Percentiles rank a stretch among this genome's conserved stretches.
phyloP scores from a whole-genome alignment of 2,888 invertebrate species.

The Ormyrus thymus region DNA sequence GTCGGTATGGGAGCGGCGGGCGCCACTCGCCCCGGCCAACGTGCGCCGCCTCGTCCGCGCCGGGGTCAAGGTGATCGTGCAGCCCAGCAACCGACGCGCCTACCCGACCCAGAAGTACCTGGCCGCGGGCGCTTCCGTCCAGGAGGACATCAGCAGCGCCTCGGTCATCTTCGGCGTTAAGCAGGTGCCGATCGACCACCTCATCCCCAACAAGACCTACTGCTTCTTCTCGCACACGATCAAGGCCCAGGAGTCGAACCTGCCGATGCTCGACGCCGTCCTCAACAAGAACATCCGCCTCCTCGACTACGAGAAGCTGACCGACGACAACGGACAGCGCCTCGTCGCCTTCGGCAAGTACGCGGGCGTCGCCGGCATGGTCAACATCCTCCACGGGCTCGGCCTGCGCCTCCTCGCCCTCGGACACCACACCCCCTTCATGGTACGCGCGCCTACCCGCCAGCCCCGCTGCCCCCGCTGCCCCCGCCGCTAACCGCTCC shows the following conservation, averaged over 20 bases:
- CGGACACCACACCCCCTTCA: slow-evolving; percentile 99
- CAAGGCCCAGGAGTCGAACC: slow-evolving; percentile 98
- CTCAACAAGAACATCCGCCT: slow-evolving; percentile 97
- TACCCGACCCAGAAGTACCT: slow-evolving; percentile 98
- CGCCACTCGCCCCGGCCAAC: slow-evolving; percentile 94
- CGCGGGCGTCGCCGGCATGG: slow-evolving; percentile 98
- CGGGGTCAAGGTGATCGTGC: slow-evolving; percentile 96
- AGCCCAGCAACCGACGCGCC: slow-evolving; percentile 97
- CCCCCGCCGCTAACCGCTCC: background rate
- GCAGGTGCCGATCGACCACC: slow-evolving; percentile 91
- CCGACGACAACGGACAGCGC: slow-evolving; percentile 90
- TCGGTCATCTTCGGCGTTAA: slow-evolving; percentile 98
- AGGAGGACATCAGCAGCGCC: slow-evolving; percentile 97
- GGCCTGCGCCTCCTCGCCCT: slow-evolving; percentile 94
- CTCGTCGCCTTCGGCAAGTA: slow-evolving; percentile 99
- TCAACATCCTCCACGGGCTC: slow-evolving; percentile 97
- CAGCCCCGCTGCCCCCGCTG: background rate
- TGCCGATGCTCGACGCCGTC: slow-evolving; percentile 96
- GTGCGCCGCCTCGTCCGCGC: slow-evolving; percentile 90
- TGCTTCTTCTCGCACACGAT: slow-evolving; percentile 99
- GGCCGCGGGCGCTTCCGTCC: slow-evolving; percentile 93
- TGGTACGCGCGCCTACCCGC: slow-evolving; percentile 82
- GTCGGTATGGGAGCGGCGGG: slow-evolving; percentile 96
- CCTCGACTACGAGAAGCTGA: slow-evolving; percentile 97
- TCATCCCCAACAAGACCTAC: slow-evolving; percentile 97